A percentile compares a stretch with the other conserved stretches of the same genome.
Evolutionary conservation across 2,797 vertebrate species (phyloP).

Genomic region (Eulemur coronatus): DNA sequence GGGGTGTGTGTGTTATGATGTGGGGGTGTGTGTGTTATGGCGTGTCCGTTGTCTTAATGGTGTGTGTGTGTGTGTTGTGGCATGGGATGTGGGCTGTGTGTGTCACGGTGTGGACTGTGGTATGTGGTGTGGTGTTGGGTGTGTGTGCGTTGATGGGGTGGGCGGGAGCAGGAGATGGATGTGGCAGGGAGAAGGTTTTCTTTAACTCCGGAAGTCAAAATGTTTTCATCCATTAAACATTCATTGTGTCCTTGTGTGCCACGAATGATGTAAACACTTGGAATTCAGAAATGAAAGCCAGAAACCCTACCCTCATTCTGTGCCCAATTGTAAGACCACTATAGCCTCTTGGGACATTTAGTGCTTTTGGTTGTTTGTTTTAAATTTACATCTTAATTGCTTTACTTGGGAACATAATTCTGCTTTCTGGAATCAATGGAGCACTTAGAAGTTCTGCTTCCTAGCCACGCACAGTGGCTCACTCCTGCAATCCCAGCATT

Average conservation of each 20-base stretch:
- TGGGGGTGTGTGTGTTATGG: background rate
- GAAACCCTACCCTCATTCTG: background rate
- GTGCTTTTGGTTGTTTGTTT: background rate
- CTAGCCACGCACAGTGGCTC: background rate
- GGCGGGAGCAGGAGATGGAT: fast-evolving
- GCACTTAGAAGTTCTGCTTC: background rate
- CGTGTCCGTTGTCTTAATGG: background rate
- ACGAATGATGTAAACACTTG: background rate
- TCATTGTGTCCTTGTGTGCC: background rate
- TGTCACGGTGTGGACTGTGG: background rate
- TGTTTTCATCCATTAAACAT: background rate
- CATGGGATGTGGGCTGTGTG: background rate
- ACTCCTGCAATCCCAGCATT: too few relatives aligned
- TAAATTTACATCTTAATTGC: background rate
- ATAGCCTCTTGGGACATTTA: background rate
- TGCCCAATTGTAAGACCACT: background rate
- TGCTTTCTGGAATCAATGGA: background rate
- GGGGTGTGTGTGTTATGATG: background rate
- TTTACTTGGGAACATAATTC: background rate
- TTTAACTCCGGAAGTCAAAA: background rate
- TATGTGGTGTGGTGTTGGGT: too few relatives aligned
- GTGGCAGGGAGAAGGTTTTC: background rate
- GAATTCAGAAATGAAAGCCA: background rate
- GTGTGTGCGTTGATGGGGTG: background rate
- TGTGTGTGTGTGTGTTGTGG: background rate